phyloP scores from a whole-genome alignment of 2,797 vertebrate species.

The Sarcophilus harrisii region DNA sequence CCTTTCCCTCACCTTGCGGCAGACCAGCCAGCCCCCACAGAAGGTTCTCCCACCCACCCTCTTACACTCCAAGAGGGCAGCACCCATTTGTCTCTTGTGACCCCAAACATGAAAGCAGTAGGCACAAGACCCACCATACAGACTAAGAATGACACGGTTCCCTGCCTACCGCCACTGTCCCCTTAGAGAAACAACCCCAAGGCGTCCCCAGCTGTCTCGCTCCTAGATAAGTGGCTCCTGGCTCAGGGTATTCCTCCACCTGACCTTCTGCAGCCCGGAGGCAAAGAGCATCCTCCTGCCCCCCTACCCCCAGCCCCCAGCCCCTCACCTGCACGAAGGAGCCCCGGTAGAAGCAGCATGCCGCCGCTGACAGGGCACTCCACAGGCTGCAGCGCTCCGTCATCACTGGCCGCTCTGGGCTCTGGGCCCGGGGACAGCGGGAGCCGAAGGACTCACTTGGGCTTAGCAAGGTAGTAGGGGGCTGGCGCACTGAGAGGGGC shows the following conservation, averaged over 20 bases:
- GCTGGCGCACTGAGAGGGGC: constrained; percentile 66
- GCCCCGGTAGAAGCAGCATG: constrained; percentile 99
- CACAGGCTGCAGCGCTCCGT: constrained; percentile 98
- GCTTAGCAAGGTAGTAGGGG: constrained; percentile 67
- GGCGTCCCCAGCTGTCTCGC: background rate
- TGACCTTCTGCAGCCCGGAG: background rate
- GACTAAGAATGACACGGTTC: background rate
- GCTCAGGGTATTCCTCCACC: background rate
- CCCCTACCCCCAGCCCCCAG: constrained; percentile 80
- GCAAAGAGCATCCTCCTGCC: background rate
- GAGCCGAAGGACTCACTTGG: constrained; percentile 50
- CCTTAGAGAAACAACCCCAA: background rate
- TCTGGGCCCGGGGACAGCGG: constrained; percentile 48
- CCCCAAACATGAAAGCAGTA: background rate
- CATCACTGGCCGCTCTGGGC: constrained; percentile 87
- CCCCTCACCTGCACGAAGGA: constrained; percentile 99
- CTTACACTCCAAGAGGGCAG: background rate
- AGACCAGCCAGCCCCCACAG: background rate
- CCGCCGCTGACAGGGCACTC: constrained; percentile 97
- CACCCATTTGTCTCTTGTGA: background rate
- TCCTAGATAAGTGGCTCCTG: background rate
- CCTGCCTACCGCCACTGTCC: background rate
- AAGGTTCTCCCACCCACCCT: background rate
- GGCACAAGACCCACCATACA: background rate
- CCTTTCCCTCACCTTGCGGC: background rate